Conservation (phyloP, 1,140 invertebrate genomes). For the Zaprionus davidi region DNA sequence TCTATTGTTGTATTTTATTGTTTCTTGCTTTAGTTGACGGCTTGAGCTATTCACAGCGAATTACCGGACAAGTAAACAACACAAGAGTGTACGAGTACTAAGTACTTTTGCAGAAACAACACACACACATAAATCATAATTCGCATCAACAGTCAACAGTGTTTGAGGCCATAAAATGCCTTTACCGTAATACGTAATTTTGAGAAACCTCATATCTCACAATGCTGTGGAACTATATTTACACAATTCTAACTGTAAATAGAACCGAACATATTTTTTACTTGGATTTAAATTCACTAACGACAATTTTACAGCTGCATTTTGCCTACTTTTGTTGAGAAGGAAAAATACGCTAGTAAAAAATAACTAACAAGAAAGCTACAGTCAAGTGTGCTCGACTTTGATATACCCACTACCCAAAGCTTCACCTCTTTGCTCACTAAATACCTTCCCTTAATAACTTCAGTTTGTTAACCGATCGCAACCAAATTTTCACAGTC, state of each 20-base stretch:
- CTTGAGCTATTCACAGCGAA: slow-evolving; percentile 59
- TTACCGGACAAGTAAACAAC: slow-evolving; percentile 13
- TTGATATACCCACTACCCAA: background rate
- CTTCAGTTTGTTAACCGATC: background rate
- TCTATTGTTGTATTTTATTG: slow-evolving; percentile 25
- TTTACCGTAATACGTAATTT: slow-evolving; percentile 30
- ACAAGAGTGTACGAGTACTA: slow-evolving; percentile 26
- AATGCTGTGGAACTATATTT: slow-evolving; percentile 29
- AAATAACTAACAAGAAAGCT: slow-evolving; percentile 1
- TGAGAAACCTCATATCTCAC: slow-evolving; percentile 5
- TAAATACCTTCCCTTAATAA: background rate
- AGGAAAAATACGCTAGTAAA: slow-evolving; percentile 4
- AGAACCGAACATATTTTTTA: slow-evolving; percentile 19
- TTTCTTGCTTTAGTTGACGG: slow-evolving; percentile 10
- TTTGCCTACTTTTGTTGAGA: slow-evolving; percentile 17
- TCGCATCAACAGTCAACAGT: background rate
- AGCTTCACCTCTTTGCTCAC: too few species aligned
- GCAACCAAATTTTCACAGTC: background rate
- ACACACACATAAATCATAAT: background rate
- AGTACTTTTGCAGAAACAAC: slow-evolving; percentile 9
- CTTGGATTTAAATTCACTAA: slow-evolving; percentile 29
- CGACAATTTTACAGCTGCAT: slow-evolving; percentile 47
- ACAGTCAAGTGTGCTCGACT: background rate
- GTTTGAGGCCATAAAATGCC: slow-evolving; percentile 31
- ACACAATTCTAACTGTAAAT: slow-evolving; percentile 34